Conservation (phyloP, 1,140 invertebrate genomes). For the Pseudomyrmex pallidus region DNA sequence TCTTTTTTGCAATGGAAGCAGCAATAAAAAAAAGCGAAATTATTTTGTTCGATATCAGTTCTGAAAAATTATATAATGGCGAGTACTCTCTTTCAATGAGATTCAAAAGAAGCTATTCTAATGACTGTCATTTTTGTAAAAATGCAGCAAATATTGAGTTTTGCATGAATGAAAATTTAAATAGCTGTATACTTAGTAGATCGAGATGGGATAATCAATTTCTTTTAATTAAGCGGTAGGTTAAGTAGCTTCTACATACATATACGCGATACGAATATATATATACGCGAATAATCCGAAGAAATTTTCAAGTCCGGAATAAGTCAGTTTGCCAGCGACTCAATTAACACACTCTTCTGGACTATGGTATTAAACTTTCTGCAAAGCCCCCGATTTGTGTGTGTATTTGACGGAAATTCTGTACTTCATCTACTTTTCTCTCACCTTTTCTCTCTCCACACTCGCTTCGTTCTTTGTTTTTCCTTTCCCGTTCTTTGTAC, state of each 20-base stretch:
- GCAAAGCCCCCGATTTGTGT: constrained; percentile 39
- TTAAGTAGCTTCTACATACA: not conserved
- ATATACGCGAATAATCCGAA: constrained; percentile 28
- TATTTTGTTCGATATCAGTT: too few relatives aligned
- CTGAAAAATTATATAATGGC: too few relatives aligned
- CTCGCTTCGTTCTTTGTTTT: not conserved
- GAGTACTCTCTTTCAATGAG: too few relatives aligned
- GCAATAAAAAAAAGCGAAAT: too few relatives aligned
- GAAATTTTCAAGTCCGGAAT: constrained; percentile 58
- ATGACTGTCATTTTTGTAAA: too few relatives aligned
- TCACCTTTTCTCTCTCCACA: constrained; percentile 3
- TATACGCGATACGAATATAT: constrained; percentile 46
- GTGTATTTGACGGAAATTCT: constrained; percentile 62
- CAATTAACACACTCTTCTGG: constrained; percentile 61
- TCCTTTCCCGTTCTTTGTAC: constrained; percentile 29
- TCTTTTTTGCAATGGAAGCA: too few relatives aligned
- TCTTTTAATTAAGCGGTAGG: not conserved
- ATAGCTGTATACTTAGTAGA: too few relatives aligned
- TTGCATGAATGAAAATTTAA: too few relatives aligned
- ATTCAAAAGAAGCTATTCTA: too few relatives aligned
- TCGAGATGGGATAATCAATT: not conserved
- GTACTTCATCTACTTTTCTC: constrained; percentile 14
- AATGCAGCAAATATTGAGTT: too few relatives aligned
- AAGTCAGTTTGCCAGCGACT: constrained; percentile 73
- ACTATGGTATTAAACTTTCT: constrained; percentile 61